Evolutionary conservation across 2,888 invertebrate species (phyloP), one percentile per base, ranked within the genome.

Genomic region (Phyllotreta cruciferae): DNA sequence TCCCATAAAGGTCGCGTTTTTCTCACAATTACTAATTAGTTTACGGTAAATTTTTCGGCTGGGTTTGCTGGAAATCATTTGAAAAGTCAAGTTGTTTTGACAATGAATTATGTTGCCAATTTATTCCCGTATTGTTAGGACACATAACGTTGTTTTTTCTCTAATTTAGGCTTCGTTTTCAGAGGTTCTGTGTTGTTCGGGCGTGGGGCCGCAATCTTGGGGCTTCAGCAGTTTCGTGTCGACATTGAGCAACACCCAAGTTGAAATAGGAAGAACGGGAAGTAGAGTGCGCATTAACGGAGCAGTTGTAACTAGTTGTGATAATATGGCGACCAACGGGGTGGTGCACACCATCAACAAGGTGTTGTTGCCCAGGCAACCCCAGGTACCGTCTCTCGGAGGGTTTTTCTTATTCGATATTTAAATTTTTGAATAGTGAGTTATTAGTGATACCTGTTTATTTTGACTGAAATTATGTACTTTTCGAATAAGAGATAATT

Each of bases 321-420:
- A 88, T 77, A 83, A 84, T 67, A 73, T 83, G 65, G 86, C 87
- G 1, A 83, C 82, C 0, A 86, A 86, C 71, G 87, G 87, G 4
- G 82, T 87, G 13, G 79, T 87, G 5, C 87, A 88, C 73, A 80
- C 84, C 9, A 81, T 86, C 36, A 85, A 85, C 67, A 79, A 82
- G 60, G 82, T 86, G 9, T 73, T 87, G 64, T 79, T 81, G 35
- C 84, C 85, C 6, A 75, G 76, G 55, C 75, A 75, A 60, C 72
- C 72, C 0, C 71, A 74, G 36, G 67, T 72, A 4, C 67, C 77
- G 9, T 72, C 77, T 8, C 71, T 77, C 56, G 77, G 77, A 36
- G 68, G 71, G 9, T 75, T 78, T 54, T 78, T 79, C 72, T 69
- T 80, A 37, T 80, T 81, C 64, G 79, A 80, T 69, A 72, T 81